Evolutionary conservation across 2,888 invertebrate genomes (phyloP), one percentile per base, ranked within the genome.

Genomic region (Mesochorus sp.): DNA sequence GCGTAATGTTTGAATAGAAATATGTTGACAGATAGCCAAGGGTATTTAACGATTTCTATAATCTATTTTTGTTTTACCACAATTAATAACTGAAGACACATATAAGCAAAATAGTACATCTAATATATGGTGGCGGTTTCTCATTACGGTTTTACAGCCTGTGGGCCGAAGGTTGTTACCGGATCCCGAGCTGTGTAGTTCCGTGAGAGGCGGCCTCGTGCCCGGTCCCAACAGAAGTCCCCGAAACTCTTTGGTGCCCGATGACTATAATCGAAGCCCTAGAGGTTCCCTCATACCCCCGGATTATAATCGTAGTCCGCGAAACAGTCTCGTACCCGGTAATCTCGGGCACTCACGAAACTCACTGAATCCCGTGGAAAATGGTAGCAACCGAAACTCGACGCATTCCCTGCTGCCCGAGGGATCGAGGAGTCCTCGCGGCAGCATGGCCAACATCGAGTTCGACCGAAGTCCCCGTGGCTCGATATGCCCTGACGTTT

Each of bases 271-370:
- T 39, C 86, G 93, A 74, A 93, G 93, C 82, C 92, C 94, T 0
- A 92, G 95, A 82, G 94, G 94, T 80, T 94, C 94, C 82, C 90
- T 95, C 81, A 93, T 93, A 2, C 94, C 94, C 0, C 94, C 94
- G 17, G 61, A 80, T 73, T 88, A 89, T 62, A 89, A 87, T 21
- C 85, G 93, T 88, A 93, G 94, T 84, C 94, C 94, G 0, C 91
- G 94, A 57, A 93, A 93, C 83, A 94, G 94, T 26, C 87, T 94
- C 64, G 92, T 93, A 0, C 94, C 94, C 8, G 94, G 82, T 4
- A 66, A 78, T 5, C 76, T 71, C 37, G 72, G 81, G 5, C 82
- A 77, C 3, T 83, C 85, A 8, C 77, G 86, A n/a, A 84, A 83
- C n/a, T 87, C 86, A 0, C 55, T 89, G 49, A 80, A 87, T 66